Conservation (phyloP, 2,888 invertebrate species). For the Dolichomitus sp. region DNA sequence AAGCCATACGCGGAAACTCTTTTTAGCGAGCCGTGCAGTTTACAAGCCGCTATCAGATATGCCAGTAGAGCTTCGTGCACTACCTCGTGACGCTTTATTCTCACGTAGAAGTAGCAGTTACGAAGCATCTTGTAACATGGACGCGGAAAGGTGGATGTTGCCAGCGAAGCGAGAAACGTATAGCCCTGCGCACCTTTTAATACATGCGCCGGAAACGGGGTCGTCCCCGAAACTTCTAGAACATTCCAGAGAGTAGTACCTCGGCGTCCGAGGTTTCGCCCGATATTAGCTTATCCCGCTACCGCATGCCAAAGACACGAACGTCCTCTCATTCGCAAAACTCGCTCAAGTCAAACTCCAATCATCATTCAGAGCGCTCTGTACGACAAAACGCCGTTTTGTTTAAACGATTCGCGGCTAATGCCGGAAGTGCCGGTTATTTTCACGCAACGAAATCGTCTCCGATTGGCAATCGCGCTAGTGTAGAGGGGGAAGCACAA, state of each 20-base stretch:
- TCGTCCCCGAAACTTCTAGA: conserved; percentile 82
- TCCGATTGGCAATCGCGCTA: conserved; percentile 69
- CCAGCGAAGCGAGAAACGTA: conserved; percentile 14
- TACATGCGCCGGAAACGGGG: conserved; percentile 80
- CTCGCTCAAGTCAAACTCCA: neutral
- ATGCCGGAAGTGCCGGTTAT: conserved; percentile 74
- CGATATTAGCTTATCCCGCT: neutral
- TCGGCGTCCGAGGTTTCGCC: neutral
- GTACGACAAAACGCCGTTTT: conserved; percentile 28
- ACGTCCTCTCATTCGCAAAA: neutral
- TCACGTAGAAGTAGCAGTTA: neutral
- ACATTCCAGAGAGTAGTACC: conserved; percentile 72
- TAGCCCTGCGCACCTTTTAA: conserved; percentile 79
- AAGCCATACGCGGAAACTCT: conserved; percentile 39
- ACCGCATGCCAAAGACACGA: neutral
- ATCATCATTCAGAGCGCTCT: neutral
- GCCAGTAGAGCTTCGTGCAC: neutral
- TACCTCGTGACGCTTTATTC: neutral
- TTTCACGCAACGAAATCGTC: conserved; percentile 68
- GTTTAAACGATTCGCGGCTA: conserved; percentile 69
- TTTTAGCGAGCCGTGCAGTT: conserved; percentile 11
- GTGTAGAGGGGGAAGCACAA: neutral
- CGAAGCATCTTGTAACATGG: conserved; percentile 33
- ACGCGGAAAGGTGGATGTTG: conserved; percentile 4
- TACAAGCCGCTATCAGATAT: conserved; percentile 9